These are phyloP conservation scores for Pyrgilauda ruficollis DNA, from an alignment of 2,113 vertebrate species.

Conservation along the genomic window DNA sequence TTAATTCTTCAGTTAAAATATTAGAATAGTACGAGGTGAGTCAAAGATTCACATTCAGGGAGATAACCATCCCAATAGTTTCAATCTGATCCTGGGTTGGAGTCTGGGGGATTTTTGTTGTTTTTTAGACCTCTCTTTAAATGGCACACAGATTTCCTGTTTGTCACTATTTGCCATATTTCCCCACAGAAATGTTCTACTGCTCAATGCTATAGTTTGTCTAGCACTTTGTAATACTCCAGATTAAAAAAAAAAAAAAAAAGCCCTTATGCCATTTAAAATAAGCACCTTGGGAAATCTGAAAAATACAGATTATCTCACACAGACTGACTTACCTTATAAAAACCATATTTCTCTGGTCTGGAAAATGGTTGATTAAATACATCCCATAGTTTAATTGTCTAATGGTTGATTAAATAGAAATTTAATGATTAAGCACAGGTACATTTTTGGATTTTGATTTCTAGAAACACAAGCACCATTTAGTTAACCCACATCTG, in stretches of 20 bases:
- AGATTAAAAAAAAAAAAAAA: not conserved
- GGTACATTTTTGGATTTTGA: not conserved
- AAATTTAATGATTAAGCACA: not conserved
- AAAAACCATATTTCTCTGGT: not conserved
- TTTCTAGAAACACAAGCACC: not conserved
- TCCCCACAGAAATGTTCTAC: not conserved
- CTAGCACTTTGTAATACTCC: not conserved
- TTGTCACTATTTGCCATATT: not conserved
- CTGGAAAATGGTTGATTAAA: not conserved
- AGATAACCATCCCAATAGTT: not conserved
- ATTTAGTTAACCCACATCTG: conserved; percentile 8
- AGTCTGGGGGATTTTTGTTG: no score
- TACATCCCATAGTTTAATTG: not conserved
- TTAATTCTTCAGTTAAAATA: not conserved
- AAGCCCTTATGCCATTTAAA: not conserved
- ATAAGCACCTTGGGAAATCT: not conserved
- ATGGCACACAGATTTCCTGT: not conserved
- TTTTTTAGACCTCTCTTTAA: not conserved
- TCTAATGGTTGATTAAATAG: not conserved
- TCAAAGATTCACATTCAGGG: not conserved
- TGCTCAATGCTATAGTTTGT: not conserved
- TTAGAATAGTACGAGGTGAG: not conserved
- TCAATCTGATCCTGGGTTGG: not conserved
- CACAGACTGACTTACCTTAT: not conserved
- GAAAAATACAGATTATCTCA: not conserved